Base-by-base conservation (phyloP, 2,113 vertebrate species). In the Odobenus rosmarus region DNA sequence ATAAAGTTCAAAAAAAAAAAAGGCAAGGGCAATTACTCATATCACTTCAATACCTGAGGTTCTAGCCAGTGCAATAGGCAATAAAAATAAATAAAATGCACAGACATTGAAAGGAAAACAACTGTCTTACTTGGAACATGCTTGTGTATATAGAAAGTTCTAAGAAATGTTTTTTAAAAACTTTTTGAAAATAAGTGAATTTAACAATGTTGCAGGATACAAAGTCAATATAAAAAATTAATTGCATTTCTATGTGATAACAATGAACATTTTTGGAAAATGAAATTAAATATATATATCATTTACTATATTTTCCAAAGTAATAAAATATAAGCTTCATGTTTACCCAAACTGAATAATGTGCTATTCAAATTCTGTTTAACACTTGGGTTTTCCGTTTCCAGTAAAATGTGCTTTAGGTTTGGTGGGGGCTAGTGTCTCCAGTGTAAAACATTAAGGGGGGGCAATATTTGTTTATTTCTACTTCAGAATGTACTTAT, bases 221-320 rank as follows among this genome's bases (percentile, higher is more conserved):
- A 71, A 61, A 61, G n/a, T 95, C 84, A 85, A 55, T n/a, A 53
- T 69, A 92, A 90, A 85, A 91, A 33, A 71, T 64, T 33, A 88
- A 46, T 26, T 95, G 13, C 23, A 49, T 55, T 84, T 95, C 15
- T 15, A 4, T 93, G 42, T 86, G n/a, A 67, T 59, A 90, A 33
- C 31, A 93, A 69, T 81, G 24, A 97, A 93, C n/a, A 51, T 69
- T 18, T 91, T 33, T 77, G 92, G 39, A 96, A 94, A 83, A 76
- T 81, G 21, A 86, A 64, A 86, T 53, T 24, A 69, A 87, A 33
- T 11, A 62, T 51, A 23, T 64, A 15, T n/a, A 76, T 69, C 5
- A 36, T 39, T 83, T 81, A 51, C 11, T 49, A 10, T 77, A 39
- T 26, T 13, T 77, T 67, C 12, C 15, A 69, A 57, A 46, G 61